Base-by-base conservation (phyloP, 2,797 vertebrate species). In the Crocodylus rhombifer region DNA sequence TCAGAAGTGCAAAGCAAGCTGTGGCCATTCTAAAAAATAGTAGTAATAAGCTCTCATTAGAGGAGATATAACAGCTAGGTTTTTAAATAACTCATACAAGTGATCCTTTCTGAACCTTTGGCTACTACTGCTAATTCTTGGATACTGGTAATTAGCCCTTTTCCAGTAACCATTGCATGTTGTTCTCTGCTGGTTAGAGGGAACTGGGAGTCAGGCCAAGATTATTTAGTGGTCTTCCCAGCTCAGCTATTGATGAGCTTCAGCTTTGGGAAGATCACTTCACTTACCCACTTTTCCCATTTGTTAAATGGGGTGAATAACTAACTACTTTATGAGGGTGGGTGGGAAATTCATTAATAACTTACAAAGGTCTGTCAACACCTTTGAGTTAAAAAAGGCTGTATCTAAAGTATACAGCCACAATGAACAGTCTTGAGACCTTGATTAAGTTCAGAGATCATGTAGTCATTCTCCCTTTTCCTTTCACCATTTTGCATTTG, bases 331-430 rank as follows among this genome's bases (percentile, higher is more conserved):
- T 14, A 14, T 73, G 28, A 42, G 36, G 30, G 36, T 58, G 28
- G 11, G 7, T 5, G 14, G 55, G 67, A 64, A 78, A 33, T 25
- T 71, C 85, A 62, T 73, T 42, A 58, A 77, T 56, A 28, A 58
- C 20, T 77, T 5, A 20, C n/a, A n/a, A 30, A 77, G 57, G 17
- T 58, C n/a, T 30, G 26, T 77, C 7, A 17, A 58, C 51, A 23
- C 57, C 7, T 30, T 77, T 16, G 4, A 6, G 4, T 77, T 91
- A 18, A 74, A 82, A 84, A 30, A 0, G 1, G 21, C 67, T 20
- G 13, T 75, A 4, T 36, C 6, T 21, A 16, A 84, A 90, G 63
- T 0, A 7, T 0, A 0, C 1, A 1, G 15, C 11, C 16, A 5
- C 55, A 82, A 58, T 6, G 23, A 42, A 60, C 23, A 51, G 26